Evolutionary conservation across 2,113 vertebrate species (phyloP), one percentile per base, ranked within the genome.

Genomic region (Eulemur rufifrons): DNA sequence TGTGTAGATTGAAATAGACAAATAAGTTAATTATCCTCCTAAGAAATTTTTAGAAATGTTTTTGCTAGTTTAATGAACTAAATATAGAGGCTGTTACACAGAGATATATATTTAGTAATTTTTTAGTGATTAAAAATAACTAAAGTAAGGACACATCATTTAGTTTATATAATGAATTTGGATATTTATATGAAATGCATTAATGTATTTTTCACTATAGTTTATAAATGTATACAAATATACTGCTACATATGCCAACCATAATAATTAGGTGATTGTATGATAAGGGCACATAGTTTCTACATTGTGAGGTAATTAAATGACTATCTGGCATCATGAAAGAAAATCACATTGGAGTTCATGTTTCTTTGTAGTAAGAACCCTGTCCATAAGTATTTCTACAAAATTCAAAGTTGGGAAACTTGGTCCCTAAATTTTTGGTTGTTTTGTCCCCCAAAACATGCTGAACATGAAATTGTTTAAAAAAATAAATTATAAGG

Each of bases 341-440:
- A 13, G 32, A 94, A 47, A 92, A 52, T 64, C 27, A 78, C 90
- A 64, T 52, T 92, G 47, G 63, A 90, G 59, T 4, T 73, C 18
- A 45, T 68, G 12, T 68, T 78, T 66, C 68, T 82, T 88, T 96
- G 15, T 82, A 87, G 21, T 96, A 50, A 90, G 37, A 80, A 80
- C 0, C 54, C 20, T 88, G 23, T 69, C 20, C 6, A 29, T 39
- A 89, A 92, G 59, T 21, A n/a, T 54, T 85, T 94, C 20, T 82
- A 92, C 78, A 84, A 5, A 95, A 93, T 95, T 97, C 42, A 90
- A 82, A 90, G 39, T 29, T 90, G 37, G 88, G 52, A 94, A 82
- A 94, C 61, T 81, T 69, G 8, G 78, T 88, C 20, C 10, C 34
- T 90, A 47, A 59, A 82, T 42, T 39, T 85, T 74, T 76, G 56